These are phyloP conservation scores for Nipponia nippon DNA, from an alignment of 2,113 vertebrate genomes.

Conservation along the genomic window DNA sequence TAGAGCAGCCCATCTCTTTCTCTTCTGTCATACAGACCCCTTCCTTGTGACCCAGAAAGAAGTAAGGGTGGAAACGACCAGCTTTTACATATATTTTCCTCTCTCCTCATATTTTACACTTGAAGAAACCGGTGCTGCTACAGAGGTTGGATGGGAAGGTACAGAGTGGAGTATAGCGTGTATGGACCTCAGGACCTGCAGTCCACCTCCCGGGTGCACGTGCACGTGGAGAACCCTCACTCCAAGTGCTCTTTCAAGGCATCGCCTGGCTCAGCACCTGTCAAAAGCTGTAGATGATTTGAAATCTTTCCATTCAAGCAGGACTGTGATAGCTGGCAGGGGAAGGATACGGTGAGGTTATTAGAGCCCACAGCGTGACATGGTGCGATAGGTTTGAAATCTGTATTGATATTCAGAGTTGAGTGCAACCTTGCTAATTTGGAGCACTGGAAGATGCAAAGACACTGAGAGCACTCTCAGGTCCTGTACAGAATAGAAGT, in stretches of 20 bases:
- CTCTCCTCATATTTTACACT: neutral
- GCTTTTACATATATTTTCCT: neutral
- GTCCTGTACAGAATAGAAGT: neutral
- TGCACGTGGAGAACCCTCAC: neutral
- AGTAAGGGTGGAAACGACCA: neutral
- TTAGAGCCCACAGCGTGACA: neutral
- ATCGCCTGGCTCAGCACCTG: neutral
- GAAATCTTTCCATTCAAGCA: neutral
- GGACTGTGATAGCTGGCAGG: neutral
- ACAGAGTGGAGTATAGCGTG: neutral
- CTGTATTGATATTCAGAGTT: neutral
- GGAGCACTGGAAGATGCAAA: neutral
- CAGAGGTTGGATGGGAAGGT: neutral
- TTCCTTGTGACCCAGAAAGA: neutral
- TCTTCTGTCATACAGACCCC: neutral
- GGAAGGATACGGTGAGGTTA: fast-evolving
- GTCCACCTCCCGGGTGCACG: neutral
- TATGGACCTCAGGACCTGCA: neutral
- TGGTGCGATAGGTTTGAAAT: neutral
- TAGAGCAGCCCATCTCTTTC: neutral
- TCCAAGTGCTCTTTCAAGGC: neutral
- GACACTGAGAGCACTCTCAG: neutral
- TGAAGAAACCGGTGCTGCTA: neutral
- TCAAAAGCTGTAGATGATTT: neutral
- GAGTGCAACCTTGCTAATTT: neutral